Evolutionary conservation across 2,888 invertebrate genomes (phyloP).

Genomic region (Acanthosoma haemorrhoidale): DNA sequence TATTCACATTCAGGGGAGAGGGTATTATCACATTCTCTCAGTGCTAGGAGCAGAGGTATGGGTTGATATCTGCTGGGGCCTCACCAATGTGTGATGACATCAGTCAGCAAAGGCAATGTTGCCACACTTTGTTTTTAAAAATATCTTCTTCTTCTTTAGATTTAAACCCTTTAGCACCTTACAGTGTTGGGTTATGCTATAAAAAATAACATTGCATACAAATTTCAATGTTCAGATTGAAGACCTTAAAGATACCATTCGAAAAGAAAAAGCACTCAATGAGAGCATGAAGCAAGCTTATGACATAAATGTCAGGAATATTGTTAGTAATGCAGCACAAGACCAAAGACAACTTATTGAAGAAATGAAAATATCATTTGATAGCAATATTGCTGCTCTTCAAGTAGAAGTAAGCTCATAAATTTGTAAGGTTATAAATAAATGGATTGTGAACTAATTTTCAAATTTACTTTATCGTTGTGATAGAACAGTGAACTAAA

Average conservation of each 20-base stretch:
- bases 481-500: conserved; percentile 14
- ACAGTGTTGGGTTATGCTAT: too few relatives aligned
- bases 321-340: background rate
- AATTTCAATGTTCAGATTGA: background rate
- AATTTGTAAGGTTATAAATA: background rate
- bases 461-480: background rate
- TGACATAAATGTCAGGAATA: background rate
- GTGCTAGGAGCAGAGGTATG: too few relatives aligned
- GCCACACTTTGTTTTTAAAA: too few relatives aligned
- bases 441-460: background rate
- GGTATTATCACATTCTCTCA: too few relatives aligned
- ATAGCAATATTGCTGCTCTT: background rate
- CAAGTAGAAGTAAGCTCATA: background rate
- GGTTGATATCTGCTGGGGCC: too few relatives aligned
- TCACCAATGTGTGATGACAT: too few relatives aligned
- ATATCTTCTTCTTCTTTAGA: too few relatives aligned
- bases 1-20: too few relatives aligned
- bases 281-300: background rate
- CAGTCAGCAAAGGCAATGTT: too few relatives aligned
- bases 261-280: background rate
- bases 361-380: conserved; percentile 9
- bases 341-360: background rate
- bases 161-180: too few relatives aligned
- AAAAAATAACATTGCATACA: background rate
- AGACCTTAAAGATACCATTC: background rate